phyloP scores from a whole-genome alignment of 2,797 vertebrate species.

The Tragopan temminckii region DNA sequence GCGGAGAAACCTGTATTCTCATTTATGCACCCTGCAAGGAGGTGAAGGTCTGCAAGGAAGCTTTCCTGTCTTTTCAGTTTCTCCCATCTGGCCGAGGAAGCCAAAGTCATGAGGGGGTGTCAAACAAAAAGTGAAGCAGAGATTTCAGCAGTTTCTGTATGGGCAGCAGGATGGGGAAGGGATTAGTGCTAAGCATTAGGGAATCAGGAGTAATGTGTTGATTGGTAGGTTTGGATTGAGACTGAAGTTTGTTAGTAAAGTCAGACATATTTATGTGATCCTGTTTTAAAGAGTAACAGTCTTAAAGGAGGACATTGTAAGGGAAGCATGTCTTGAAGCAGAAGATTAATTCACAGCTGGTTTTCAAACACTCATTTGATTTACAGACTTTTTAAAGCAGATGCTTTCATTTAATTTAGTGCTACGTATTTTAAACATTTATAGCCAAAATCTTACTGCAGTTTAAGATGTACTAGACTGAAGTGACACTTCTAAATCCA shows the following conservation, averaged over 20 bases:
- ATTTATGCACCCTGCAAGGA: neutral
- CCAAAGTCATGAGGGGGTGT: too few relatives aligned
- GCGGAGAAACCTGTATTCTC: neutral
- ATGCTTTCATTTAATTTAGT: constrained; percentile 23
- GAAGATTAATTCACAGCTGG: constrained; percentile 31
- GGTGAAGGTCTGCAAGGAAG: neutral
- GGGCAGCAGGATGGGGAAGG: neutral
- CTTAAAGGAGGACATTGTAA: neutral
- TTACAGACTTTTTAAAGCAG: constrained; percentile 9
- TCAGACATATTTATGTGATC: neutral
- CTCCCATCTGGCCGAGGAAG: neutral
- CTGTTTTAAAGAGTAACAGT: neutral
- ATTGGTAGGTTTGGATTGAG: neutral
- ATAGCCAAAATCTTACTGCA: constrained; percentile 2
- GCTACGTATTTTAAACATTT: neutral
- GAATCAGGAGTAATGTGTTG: neutral
- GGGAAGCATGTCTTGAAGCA: constrained; percentile 13
- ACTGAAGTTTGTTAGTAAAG: neutral
- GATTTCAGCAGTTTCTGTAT: neutral
- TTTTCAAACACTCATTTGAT: constrained; percentile 14
- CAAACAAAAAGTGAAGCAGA: neutral
- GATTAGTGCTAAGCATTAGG: too few relatives aligned
- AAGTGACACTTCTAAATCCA: neutral
- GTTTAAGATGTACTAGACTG: neutral
- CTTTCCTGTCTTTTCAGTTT: neutral